These are phyloP conservation scores for Brachypodius melanocephalos DNA, from an alignment of 2,113 vertebrate species.

Conservation along the genomic window DNA sequence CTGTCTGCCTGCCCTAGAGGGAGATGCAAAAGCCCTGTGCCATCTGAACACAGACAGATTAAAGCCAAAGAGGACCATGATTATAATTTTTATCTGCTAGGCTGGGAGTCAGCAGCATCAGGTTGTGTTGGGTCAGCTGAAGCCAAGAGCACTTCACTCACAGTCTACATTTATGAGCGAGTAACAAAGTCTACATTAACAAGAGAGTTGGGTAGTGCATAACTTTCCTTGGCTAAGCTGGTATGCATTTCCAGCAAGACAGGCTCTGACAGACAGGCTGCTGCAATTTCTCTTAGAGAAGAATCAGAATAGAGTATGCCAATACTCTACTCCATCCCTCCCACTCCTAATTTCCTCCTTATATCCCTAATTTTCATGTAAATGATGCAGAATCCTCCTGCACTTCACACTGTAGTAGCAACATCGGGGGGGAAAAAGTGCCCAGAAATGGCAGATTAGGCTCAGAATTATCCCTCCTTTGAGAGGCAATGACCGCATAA, in stretches of 20 bases:
- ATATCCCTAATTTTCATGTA: not conserved
- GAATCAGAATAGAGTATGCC: not conserved
- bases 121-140: not conserved
- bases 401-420: not conserved
- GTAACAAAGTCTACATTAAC: not conserved
- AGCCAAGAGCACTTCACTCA: not conserved
- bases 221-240: not conserved
- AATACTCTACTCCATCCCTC: not conserved
- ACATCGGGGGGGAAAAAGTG: not conserved
- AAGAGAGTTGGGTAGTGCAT: not conserved
- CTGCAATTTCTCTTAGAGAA: not conserved
- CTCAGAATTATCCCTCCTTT: slow-evolving; percentile 14
- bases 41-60: not conserved
- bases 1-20: not conserved
- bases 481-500: not conserved
- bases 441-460: not conserved
- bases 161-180: not conserved
- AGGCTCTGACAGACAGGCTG: not conserved
- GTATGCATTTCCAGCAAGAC: not conserved
- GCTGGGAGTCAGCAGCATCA: not conserved
- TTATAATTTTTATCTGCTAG: not conserved
- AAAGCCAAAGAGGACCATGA: not conserved
- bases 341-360: not conserved
- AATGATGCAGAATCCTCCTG: not conserved
- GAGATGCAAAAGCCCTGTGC: not conserved